phyloP scores from a whole-genome alignment of 2,888 invertebrate genomes.

The Drosophila imparisetae region DNA sequence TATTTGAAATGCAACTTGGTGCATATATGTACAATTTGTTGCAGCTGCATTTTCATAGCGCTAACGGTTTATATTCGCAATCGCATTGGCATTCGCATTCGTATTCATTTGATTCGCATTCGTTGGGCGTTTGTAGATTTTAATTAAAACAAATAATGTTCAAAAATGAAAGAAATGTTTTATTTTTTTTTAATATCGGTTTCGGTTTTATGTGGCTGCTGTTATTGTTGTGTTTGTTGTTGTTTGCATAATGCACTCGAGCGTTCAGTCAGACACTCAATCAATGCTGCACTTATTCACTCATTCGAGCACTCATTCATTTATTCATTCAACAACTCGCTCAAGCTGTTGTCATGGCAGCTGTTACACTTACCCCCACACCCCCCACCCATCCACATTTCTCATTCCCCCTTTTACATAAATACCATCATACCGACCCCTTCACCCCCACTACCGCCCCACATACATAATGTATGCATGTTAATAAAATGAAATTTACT shows the following conservation, averaged over 20 bases:
- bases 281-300: conserved; percentile 34
- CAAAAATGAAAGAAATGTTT: not conserved
- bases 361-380: not conserved
- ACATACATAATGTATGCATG: conserved; percentile 24
- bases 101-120: conserved; percentile 9
- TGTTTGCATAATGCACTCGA: conserved; percentile 63
- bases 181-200: conserved; percentile 1
- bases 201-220: conserved; percentile 8
- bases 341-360: conserved; percentile 55
- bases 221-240: conserved; percentile 22
- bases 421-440: not conserved
- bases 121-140: conserved; percentile 19
- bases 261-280: conserved; percentile 46
- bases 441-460: not conserved
- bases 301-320: conserved; percentile 20
- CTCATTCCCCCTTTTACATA: not conserved
- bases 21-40: conserved; percentile 54
- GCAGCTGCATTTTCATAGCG: conserved; percentile 62
- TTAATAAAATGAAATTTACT: conserved; percentile 59
- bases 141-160: conserved; percentile 39
- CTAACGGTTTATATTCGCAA: conserved; percentile 26
- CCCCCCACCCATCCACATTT: not conserved
- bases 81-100: conserved; percentile 5
- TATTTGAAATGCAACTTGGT: conserved; percentile 63
- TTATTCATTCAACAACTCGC: conserved; percentile 38